Conservation (phyloP, 2,113 vertebrate genomes). For the Pelodiscus sinensis region DNA sequence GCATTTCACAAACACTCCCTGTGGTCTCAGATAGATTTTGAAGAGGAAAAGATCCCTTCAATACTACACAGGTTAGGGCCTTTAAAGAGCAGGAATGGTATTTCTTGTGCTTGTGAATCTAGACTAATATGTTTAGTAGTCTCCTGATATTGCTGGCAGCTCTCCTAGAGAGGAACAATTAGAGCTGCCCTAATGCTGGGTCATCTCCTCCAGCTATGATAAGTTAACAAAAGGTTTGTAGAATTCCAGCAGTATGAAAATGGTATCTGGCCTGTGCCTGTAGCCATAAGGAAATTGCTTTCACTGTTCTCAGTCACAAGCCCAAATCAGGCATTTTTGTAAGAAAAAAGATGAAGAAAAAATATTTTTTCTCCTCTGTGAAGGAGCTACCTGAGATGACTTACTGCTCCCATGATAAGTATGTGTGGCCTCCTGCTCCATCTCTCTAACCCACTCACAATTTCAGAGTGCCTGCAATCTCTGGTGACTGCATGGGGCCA, state of each 20-base stretch:
- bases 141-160: too few species aligned
- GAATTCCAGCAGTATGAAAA: background rate
- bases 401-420: background rate
- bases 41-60: background rate
- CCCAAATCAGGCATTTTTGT: background rate
- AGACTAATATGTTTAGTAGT: too few species aligned
- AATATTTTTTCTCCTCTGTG: background rate
- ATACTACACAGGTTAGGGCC: background rate
- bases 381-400: background rate
- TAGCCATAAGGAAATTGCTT: background rate
- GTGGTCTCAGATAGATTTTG: background rate
- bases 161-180: background rate
- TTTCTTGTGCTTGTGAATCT: too few species aligned
- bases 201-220: background rate
- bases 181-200: background rate
- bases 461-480: background rate
- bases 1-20: background rate
- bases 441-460: fast-evolving
- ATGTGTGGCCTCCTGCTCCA: fast-evolving
- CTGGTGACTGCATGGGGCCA: background rate
- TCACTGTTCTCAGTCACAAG: background rate
- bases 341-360: background rate
- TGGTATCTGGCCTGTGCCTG: background rate
- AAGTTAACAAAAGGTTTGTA: background rate
- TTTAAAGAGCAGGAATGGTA: background rate